Evolutionary conservation across 2,797 vertebrate genomes (phyloP).

Genomic region (Pachyuromys duprasi): DNA sequence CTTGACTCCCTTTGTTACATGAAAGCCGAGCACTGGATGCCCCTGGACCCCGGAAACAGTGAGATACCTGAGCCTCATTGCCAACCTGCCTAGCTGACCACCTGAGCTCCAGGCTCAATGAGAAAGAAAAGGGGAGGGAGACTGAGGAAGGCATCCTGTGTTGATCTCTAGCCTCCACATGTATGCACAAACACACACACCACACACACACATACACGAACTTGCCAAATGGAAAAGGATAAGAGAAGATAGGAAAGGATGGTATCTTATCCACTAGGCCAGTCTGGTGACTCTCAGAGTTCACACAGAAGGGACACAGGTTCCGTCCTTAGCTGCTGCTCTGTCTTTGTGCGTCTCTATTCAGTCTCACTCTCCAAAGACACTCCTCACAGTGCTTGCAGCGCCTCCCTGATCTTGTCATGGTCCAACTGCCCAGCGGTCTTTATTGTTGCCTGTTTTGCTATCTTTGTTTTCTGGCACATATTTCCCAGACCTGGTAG

Average conservation of each 20-base stretch:
- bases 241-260: neutral
- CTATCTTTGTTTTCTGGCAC: neutral
- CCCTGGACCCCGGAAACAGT: neutral
- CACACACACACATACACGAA: neutral
- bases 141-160: neutral
- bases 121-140: neutral
- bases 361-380: neutral
- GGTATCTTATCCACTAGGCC: neutral
- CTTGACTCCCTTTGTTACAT: neutral
- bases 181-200: neutral
- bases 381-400: neutral
- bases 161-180: neutral
- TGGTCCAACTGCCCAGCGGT: neutral
- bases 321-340: neutral
- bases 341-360: no score
- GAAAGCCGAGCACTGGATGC: neutral
- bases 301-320: neutral
- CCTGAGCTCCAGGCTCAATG: neutral
- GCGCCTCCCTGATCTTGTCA: neutral
- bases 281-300: neutral
- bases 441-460: neutral
- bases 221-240: neutral
- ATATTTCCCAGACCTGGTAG: neutral
- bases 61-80: neutral
- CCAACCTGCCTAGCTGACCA: neutral